These are phyloP conservation scores for Antechinus flavipes DNA, from an alignment of 2,113 vertebrate genomes.

Conservation along the genomic window DNA sequence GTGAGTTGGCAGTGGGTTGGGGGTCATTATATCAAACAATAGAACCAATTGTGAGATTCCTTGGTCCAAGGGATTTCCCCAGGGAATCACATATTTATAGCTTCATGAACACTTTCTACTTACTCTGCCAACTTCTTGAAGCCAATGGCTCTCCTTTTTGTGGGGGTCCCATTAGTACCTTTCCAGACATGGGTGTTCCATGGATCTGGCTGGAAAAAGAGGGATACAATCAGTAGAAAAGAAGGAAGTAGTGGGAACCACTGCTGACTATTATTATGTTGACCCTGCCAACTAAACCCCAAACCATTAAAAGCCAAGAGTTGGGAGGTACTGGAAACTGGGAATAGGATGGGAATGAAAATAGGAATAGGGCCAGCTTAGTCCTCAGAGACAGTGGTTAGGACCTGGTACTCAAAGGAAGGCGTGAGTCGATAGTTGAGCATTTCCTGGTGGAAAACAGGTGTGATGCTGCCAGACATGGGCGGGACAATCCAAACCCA, in stretches of 20 bases:
- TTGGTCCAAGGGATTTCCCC: neutral
- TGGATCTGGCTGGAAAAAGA: constrained; percentile 89
- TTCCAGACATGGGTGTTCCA: constrained; percentile 98
- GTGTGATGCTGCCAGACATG: constrained; percentile 98
- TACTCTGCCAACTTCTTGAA: constrained; percentile 99
- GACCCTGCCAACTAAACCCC: neutral
- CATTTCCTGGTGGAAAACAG: constrained; percentile 99
- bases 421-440: constrained; percentile 97
- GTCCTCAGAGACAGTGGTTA: neutral
- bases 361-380: neutral
- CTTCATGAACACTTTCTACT: constrained; percentile 76
- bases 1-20: too few relatives aligned
- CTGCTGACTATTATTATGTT: neutral
- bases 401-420: constrained; percentile 98
- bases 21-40: fast-evolving
- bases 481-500: constrained; percentile 99
- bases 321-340: neutral
- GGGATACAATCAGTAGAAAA: neutral
- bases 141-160: constrained; percentile 97
- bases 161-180: constrained; percentile 95
- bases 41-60: neutral
- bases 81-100: neutral
- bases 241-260: neutral
- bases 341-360: neutral
- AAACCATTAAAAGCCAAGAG: neutral